Evolutionary conservation across 2,797 vertebrate species (phyloP).

Genomic region (Erpetoichthys calabaricus): DNA sequence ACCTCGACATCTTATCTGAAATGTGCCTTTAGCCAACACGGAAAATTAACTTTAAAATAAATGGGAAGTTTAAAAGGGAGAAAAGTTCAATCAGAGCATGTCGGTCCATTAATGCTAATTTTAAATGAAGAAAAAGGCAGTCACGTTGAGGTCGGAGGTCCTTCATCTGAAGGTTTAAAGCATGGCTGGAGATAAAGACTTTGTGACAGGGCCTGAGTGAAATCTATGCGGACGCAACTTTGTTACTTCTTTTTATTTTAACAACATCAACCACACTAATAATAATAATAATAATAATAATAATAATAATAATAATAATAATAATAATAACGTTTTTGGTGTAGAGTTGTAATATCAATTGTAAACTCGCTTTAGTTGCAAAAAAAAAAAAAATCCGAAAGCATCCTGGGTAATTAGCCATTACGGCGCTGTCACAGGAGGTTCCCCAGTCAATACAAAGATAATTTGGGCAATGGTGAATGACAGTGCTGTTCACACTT

Average conservation of each 20-base stretch:
- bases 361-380: constrained; percentile 52
- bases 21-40: too few species aligned
- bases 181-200: too few species aligned
- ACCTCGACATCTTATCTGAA: neutral
- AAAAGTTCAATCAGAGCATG: too few species aligned
- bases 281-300: constrained; percentile 33
- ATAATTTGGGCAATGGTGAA: constrained; percentile 99
- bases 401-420: constrained; percentile 99
- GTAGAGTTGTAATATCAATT: neutral
- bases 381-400: constrained; percentile 72
- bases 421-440: constrained; percentile 96
- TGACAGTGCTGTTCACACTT: constrained; percentile 98
- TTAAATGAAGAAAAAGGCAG: too few species aligned
- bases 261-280: constrained; percentile 16
- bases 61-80: too few species aligned
- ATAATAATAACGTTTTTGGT: constrained; percentile 26
- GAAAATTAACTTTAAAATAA: too few species aligned
- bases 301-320: constrained; percentile 28
- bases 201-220: constrained; percentile 10
- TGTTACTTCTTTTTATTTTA: constrained; percentile 20
- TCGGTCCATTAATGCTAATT: too few species aligned
- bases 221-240: constrained; percentile 23
- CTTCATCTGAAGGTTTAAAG: too few species aligned
- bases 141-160: too few species aligned
- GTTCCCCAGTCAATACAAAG: constrained; percentile 99